Evolutionary conservation across 2,797 vertebrate species (phyloP).

Genomic region (Sebastes vulpes): DNA sequence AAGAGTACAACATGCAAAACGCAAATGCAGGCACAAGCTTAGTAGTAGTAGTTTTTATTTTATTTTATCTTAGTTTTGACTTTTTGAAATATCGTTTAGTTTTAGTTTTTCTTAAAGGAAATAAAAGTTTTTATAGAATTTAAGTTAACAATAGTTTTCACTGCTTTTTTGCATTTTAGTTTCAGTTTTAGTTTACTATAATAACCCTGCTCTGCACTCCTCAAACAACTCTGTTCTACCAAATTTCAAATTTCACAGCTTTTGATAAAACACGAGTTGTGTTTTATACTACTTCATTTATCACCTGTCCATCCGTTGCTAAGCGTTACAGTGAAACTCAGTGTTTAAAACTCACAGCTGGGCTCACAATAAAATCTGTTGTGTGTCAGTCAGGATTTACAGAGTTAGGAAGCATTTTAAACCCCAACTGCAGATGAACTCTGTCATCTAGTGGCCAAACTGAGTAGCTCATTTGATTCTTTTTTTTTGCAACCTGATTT

Average conservation of each 20-base stretch:
- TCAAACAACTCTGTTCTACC: too few species aligned
- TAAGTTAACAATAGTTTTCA: too few species aligned
- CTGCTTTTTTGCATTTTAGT: too few species aligned
- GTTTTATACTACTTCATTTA: not conserved
- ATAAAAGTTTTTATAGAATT: too few species aligned
- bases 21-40: too few species aligned
- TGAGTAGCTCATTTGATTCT: not conserved
- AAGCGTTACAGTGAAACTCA: not conserved
- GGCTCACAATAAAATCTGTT: not conserved
- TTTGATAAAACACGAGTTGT: not conserved
- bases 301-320: not conserved
- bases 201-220: too few species aligned
- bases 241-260: not conserved
- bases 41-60: too few species aligned
- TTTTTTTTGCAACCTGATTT: not conserved
- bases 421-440: not conserved
- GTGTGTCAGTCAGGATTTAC: not conserved
- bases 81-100: too few species aligned
- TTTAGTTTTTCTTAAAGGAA: too few species aligned
- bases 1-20: too few species aligned
- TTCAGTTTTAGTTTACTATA: too few species aligned
- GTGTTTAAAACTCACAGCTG: not conserved
- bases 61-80: rapidly evolving
- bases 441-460: constrained; percentile 67
- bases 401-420: not conserved